Conservation (phyloP, 2,888 invertebrate species). For the Drosophila emarginata region DNA sequence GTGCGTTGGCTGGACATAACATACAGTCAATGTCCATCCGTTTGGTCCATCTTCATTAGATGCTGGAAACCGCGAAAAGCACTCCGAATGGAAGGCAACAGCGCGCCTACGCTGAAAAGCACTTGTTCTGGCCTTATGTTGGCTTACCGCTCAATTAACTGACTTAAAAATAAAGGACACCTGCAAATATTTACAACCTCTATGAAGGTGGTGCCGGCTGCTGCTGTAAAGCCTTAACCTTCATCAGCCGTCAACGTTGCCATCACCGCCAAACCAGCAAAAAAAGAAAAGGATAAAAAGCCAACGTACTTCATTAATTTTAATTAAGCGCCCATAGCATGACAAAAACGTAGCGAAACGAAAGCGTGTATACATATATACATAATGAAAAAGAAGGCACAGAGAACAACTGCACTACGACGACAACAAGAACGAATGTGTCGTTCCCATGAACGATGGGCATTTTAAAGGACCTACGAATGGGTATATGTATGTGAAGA, state of each 20-base stretch:
- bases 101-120: conserved; percentile 1
- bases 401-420: not conserved
- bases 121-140: conserved; percentile 2
- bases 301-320: conserved; percentile 72
- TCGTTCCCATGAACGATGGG: not conserved
- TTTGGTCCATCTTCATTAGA: conserved; percentile 27
- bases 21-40: not conserved
- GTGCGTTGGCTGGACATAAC: not conserved
- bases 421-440: not conserved
- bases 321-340: conserved; percentile 68
- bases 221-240: not conserved
- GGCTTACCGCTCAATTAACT: conserved; percentile 59
- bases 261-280: conserved; percentile 28
- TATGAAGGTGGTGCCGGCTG: conserved; percentile 12
- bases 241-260: conserved; percentile 27
- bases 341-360: conserved; percentile 54
- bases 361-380: conserved; percentile 19
- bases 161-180: conserved; percentile 55
- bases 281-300: conserved; percentile 61
- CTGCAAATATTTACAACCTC: conserved; percentile 54
- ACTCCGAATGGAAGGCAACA: not conserved
- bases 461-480: not conserved
- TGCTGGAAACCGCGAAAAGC: conserved; percentile 3
- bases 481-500: no score
- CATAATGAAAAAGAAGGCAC: conserved; percentile 10